phyloP scores from a whole-genome alignment of 2,888 invertebrate genomes.

The Amphiduros pacificus region DNA sequence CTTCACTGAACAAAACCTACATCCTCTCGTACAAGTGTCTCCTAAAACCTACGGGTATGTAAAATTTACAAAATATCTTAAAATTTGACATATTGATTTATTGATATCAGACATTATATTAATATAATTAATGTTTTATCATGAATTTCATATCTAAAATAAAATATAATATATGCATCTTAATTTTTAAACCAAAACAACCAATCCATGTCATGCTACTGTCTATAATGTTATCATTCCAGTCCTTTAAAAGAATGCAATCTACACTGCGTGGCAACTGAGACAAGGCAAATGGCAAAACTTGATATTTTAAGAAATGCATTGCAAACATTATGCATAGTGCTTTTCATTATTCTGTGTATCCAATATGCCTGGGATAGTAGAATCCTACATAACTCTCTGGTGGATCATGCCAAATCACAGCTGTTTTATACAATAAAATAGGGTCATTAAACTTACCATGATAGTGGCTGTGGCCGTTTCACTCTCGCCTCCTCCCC shows the following conservation, averaged over 20 bases:
- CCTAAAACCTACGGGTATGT: constrained; percentile 81
- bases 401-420: not conserved
- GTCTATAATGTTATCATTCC: too few species aligned
- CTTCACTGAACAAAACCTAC: constrained; percentile 98
- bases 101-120: too few species aligned
- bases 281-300: too few species aligned
- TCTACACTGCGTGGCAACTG: too few species aligned
- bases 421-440: not conserved
- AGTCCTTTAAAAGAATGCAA: too few species aligned
- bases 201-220: too few species aligned
- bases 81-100: not conserved
- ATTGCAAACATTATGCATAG: too few species aligned
- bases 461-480: constrained; percentile 99
- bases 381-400: not conserved
- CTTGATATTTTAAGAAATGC: too few species aligned
- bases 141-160: not conserved
- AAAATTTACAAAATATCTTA: not conserved
- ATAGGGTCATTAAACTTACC: constrained; percentile 65
- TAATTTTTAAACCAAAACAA: not conserved
- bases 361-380: too few species aligned
- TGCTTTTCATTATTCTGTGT: too few species aligned
- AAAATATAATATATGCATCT: not conserved
- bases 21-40: constrained; percentile 98
- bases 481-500: constrained; percentile 75
- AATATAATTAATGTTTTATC: too few species aligned